phyloP scores from a whole-genome alignment of 2,888 invertebrate species.

The Agrotis ipsilon region DNA sequence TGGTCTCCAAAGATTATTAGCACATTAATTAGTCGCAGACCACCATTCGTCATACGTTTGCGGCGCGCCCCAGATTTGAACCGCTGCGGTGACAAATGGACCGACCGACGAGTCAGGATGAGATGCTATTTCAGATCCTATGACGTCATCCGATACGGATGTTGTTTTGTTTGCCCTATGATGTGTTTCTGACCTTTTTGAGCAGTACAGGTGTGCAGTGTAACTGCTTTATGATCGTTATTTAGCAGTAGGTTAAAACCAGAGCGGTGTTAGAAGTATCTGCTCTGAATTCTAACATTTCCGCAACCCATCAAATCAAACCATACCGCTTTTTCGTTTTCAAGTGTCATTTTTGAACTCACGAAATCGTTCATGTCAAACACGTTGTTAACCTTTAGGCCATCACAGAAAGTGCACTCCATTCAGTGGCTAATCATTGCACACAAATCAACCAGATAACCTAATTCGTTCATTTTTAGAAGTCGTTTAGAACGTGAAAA shows the following conservation, averaged over 20 bases:
- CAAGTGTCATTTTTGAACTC: background rate
- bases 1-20: constrained; percentile 58
- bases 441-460: too few species aligned
- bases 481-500: too few species aligned
- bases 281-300: background rate
- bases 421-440: too few species aligned
- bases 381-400: too few species aligned
- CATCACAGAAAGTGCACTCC: too few species aligned
- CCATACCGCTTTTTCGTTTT: background rate
- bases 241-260: constrained; percentile 9
- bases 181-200: constrained; percentile 15
- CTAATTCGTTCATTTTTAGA: too few species aligned
- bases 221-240: constrained; percentile 3
- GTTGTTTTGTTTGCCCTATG: constrained; percentile 22
- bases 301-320: background rate
- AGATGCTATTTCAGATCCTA: constrained; percentile 42
- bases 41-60: constrained; percentile 58
- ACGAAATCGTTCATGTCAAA: too few species aligned
- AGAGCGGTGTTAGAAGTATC: background rate
- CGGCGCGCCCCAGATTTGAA: constrained; percentile 60
- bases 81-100: constrained; percentile 61
- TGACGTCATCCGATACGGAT: constrained; percentile 30
- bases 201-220: constrained; percentile 10
- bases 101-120: constrained; percentile 41
- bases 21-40: constrained; percentile 64